Conservation (phyloP, 2,888 invertebrate species). For the Mystacides longicornis region DNA sequence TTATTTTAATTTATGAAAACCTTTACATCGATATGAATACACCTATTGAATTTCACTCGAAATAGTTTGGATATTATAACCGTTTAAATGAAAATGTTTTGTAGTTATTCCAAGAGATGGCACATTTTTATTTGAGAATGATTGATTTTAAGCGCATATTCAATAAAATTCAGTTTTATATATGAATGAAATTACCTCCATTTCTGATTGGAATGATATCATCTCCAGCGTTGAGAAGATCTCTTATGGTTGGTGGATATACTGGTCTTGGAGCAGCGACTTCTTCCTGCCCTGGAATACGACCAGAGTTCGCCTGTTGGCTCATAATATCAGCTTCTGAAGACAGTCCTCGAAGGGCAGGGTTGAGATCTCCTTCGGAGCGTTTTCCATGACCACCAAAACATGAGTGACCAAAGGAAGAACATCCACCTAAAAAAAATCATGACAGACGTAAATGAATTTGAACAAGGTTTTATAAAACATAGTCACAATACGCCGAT, state of each 20-base stretch:
- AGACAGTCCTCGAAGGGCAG: slow-evolving; percentile 39
- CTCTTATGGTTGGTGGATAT: slow-evolving; percentile 37
- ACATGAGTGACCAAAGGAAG: slow-evolving; percentile 66
- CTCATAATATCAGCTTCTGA: slow-evolving; percentile 30
- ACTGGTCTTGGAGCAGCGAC: slow-evolving; percentile 34
- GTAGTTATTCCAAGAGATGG: neutral
- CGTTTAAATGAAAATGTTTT: neutral
- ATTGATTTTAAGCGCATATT: neutral
- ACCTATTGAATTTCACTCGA: neutral
- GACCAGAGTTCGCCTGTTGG: slow-evolving; percentile 12
- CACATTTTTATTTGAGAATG: neutral
- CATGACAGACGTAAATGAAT: no score
- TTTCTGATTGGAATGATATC: slow-evolving; percentile 45
- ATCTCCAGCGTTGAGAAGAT: slow-evolving; percentile 36
- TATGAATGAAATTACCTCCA: slow-evolving; percentile 36
- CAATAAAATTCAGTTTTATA: neutral
- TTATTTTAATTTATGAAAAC: neutral
- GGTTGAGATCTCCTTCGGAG: slow-evolving; percentile 33
- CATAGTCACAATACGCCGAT: no score
- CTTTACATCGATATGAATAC: neutral
- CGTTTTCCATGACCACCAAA: slow-evolving; percentile 70
- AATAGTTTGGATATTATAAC: no score
- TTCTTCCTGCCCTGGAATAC: slow-evolving; percentile 21
- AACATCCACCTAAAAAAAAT: slow-evolving; percentile 57
- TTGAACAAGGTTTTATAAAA: slow-evolving; percentile 4